phyloP scores from a whole-genome alignment of 2,797 vertebrate species.

The Enteromius radiatus region DNA sequence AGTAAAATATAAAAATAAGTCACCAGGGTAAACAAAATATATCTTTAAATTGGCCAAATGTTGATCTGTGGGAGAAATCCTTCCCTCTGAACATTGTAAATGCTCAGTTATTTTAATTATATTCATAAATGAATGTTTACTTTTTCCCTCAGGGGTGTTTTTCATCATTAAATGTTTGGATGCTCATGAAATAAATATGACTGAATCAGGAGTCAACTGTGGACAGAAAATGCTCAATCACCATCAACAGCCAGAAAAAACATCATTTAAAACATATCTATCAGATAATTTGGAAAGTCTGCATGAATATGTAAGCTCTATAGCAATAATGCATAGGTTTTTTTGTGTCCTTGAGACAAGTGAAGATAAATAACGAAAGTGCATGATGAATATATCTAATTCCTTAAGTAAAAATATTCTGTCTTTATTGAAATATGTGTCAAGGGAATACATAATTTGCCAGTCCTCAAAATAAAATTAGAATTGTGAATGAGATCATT shows the following conservation, averaged over 20 bases:
- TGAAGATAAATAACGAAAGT: neutral
- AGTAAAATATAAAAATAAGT: neutral
- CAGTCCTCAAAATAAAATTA: constrained; percentile 11
- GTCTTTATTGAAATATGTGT: constrained; percentile 38
- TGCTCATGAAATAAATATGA: constrained; percentile 31
- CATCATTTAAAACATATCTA: neutral
- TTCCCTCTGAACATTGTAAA: neutral
- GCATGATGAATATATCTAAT: neutral
- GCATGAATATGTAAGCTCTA: neutral
- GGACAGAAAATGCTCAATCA: neutral
- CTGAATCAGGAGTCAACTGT: constrained; percentile 6
- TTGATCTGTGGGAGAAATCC: neutral
- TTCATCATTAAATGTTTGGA: constrained; percentile 17
- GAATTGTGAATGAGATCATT: neutral
- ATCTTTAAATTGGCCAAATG: neutral
- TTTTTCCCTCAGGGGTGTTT: constrained; percentile 10
- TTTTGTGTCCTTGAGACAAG: neutral
- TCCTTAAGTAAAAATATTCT: constrained; percentile 39
- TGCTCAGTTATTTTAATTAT: constrained; percentile 25
- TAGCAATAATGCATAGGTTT: neutral
- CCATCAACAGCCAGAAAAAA: neutral
- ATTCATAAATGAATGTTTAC: constrained; percentile 16
- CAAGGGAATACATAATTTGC: constrained; percentile 24
- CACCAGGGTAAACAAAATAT: neutral
- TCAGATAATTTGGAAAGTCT: neutral